Percentiles rank a stretch among this genome's conserved stretches.
Conservation (phyloP, 1,140 invertebrate species). For the Vanessa tameamea region DNA sequence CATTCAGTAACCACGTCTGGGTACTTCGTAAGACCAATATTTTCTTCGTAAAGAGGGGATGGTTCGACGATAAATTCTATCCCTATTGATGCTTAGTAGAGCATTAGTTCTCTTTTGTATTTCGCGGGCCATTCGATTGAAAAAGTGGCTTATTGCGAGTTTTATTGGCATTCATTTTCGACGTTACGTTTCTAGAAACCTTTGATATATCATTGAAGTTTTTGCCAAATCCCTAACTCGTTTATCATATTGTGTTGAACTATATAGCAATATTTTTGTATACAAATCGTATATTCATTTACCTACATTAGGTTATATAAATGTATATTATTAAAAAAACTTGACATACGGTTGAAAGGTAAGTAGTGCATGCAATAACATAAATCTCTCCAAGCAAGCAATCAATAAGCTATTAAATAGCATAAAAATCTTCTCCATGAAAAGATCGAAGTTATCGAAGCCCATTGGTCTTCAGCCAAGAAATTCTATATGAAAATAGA, state of each 20-base stretch:
- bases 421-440: too few relatives aligned
- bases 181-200: slow-evolving; percentile 5
- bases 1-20: slow-evolving; percentile 67
- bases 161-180: slow-evolving; percentile 43
- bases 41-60: slow-evolving; percentile 68
- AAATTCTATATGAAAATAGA: too few relatives aligned
- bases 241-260: not conserved
- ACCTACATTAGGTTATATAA: too few relatives aligned
- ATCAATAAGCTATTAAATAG: too few relatives aligned
- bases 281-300: too few relatives aligned
- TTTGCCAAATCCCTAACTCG: not conserved
- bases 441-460: too few relatives aligned
- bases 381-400: too few relatives aligned
- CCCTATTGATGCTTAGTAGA: slow-evolving; percentile 73
- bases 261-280: not conserved
- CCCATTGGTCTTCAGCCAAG: too few relatives aligned
- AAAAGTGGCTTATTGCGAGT: slow-evolving; percentile 58
- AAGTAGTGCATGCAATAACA: too few relatives aligned
- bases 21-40: slow-evolving; percentile 76
- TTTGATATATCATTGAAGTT: slow-evolving; percentile 19
- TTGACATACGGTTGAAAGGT: too few relatives aligned
- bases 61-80: slow-evolving; percentile 67
- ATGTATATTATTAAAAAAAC: too few relatives aligned
- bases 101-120: slow-evolving; percentile 73
- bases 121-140: slow-evolving; percentile 63